Base-by-base conservation (phyloP, 23 tunicate species). In the Trididemnum miniatum region DNA sequence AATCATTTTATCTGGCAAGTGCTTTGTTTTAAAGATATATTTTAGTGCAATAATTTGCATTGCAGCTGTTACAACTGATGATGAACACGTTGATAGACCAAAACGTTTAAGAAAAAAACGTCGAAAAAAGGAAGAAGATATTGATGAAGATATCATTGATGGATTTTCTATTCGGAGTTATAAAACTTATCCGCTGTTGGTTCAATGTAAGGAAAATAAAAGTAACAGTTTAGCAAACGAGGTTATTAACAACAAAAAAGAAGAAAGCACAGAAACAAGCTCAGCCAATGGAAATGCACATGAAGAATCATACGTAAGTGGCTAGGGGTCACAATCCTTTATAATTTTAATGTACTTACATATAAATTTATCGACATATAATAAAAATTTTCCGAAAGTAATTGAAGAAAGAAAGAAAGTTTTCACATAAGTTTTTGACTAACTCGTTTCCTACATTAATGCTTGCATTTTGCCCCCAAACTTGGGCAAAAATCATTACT, bases 201-300 rank as follows among this genome's bases (percentile, higher is more conserved):
- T 69, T 51, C 72, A 71, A 59, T 78, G 76, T 9, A 79, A 74
- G 36, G 15, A 77, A 29, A 27, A 20, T 77, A 23, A 32, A 0
- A 34, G 0, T 65, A 26, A 20, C 1, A 0, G 29, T 1, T 23
- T 7, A 9, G 22, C 51, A 74, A 36, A 35, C 36, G 66, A 51
- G 7, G 26, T 33, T 34, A 34, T 1, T 20, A 52, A 15, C 28
- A 69, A 27, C 33, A 69, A 51, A 35, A 72, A 59, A 57, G 84
- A 79, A 33, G 90, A 86, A 79, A 79, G 84, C 39, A 86, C 90
- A 12, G 90, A 86, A 78, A 85, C 89, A 26, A 86, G 90, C 51
- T 86, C 90, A 34, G 72, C 84, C 25, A 86, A 86, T 69, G 90
- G 82, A 1, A 86, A 86, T 69, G 84, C 90, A 1, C 84, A 52